Evolutionary conservation across 2,888 invertebrate species (phyloP).

Genomic region (Hypselothyrea guttata): DNA sequence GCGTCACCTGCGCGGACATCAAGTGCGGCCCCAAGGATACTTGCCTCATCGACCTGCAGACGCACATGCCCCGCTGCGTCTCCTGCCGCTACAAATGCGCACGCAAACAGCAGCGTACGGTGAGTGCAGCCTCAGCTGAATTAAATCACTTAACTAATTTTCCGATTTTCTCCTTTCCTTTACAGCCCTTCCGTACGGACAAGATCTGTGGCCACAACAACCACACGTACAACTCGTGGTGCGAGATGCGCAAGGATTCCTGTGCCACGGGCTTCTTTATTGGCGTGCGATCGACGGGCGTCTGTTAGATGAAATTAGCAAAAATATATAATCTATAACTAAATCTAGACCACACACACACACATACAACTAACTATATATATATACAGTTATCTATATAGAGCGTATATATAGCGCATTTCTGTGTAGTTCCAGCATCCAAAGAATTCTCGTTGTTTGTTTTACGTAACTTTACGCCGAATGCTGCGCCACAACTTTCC

Average conservation of each 20-base stretch:
- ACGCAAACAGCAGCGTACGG: conserved; percentile 80
- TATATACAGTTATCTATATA: conserved; percentile 29
- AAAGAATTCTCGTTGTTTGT: conserved; percentile 72
- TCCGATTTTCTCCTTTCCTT: no score
- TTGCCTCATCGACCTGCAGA: conserved; percentile 86
- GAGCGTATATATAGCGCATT: conserved; percentile 32
- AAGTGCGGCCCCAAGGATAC: conserved; percentile 87
- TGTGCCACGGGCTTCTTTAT: conserved; percentile 88
- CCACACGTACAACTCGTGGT: conserved; percentile 89
- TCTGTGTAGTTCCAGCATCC: conserved; percentile 66
- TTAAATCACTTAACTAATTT: no score
- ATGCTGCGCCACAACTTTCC: conserved; percentile 27
- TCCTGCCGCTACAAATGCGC: conserved; percentile 87
- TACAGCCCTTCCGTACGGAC: conserved; percentile 74
- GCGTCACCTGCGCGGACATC: conserved; percentile 86
- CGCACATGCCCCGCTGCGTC: conserved; percentile 88
- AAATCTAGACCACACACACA: conserved; percentile 32
- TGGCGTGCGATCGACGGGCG: conserved; percentile 87
- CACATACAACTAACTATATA: conserved; percentile 14
- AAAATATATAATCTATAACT: conserved; percentile 27
- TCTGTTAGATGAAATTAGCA: conserved; percentile 82
- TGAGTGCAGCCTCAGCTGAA: conserved; percentile 61
- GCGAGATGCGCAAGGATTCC: conserved; percentile 90
- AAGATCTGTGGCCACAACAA: conserved; percentile 89
- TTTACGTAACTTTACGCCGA: no score